Evolutionary conservation across 2,113 vertebrate genomes (phyloP).

Genomic region (Bos indicus): DNA sequence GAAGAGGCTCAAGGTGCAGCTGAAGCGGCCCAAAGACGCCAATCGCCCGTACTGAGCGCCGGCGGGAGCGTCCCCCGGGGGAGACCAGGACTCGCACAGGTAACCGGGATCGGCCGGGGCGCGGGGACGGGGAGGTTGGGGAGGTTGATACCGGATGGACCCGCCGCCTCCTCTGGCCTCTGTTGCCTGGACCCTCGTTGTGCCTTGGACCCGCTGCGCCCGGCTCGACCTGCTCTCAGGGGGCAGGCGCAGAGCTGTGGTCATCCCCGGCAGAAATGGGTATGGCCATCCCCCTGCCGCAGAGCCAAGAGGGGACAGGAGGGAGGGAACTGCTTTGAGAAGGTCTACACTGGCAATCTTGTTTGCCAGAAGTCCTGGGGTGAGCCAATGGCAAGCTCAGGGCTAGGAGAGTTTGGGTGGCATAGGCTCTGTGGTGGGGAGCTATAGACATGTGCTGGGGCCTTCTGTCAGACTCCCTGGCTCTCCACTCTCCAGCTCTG

Average conservation of each 20-base stretch:
- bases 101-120: constrained; percentile 73
- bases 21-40: constrained; percentile 99
- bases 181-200: constrained; percentile 8
- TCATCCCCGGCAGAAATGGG: not conserved
- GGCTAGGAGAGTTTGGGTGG: not conserved
- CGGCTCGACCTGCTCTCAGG: not conserved
- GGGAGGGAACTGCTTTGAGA: not conserved
- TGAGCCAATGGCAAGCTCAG: not conserved
- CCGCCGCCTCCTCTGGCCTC: constrained; percentile 58
- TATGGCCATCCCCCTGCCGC: not conserved
- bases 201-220: constrained; percentile 69
- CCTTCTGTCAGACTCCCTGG: not conserved
- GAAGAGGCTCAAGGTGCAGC: constrained; percentile 99
- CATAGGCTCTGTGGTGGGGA: not conserved
- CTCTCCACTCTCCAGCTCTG: not conserved
- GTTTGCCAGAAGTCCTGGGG: not conserved
- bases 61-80: constrained; percentile 76
- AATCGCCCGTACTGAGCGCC: constrained; percentile 96
- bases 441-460: not conserved
- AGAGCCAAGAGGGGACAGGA: not conserved
- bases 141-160: constrained; percentile 52
- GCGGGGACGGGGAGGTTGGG: constrained; percentile 40
- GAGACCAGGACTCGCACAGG: constrained; percentile 87
- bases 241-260: constrained; percentile 6
- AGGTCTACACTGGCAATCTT: not conserved